These are phyloP conservation scores for Lipotes vexillifer DNA, from an alignment of 2,113 vertebrate genomes.

Conservation along the genomic window DNA sequence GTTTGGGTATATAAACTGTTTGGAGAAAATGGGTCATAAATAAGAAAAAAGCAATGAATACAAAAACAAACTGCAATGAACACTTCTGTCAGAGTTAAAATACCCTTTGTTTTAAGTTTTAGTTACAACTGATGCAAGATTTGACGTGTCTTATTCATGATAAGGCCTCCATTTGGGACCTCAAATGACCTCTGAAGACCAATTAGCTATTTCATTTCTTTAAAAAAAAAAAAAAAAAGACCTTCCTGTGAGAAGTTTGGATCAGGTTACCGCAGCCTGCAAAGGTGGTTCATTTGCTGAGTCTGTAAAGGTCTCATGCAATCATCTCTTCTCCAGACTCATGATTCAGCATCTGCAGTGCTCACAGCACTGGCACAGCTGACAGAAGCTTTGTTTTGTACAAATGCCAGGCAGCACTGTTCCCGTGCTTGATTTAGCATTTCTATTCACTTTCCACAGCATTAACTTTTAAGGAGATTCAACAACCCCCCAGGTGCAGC, in stretches of 20 bases:
- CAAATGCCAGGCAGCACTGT: slow-evolving; percentile 61
- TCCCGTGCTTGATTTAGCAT: slow-evolving; percentile 61
- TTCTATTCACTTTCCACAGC: slow-evolving; percentile 65
- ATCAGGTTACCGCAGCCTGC: slow-evolving; percentile 70
- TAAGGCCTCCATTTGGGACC: slow-evolving; percentile 43
- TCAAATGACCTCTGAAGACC: slow-evolving; percentile 63
- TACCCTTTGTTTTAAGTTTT: slow-evolving; percentile 34
- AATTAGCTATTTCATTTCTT: slow-evolving; percentile 51
- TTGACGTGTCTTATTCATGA: slow-evolving; percentile 12
- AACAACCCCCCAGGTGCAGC: slow-evolving; percentile 24
- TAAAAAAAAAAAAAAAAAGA: slow-evolving; percentile 48
- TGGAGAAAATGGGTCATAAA: slow-evolving; percentile 25
- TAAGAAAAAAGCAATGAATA: neutral
- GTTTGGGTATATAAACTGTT: neutral
- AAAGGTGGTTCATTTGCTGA: slow-evolving; percentile 77
- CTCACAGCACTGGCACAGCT: slow-evolving; percentile 61
- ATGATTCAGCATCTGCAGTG: slow-evolving; percentile 80
- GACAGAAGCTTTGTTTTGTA: slow-evolving; percentile 65
- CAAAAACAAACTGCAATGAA: neutral
- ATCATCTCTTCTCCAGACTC: slow-evolving; percentile 65
- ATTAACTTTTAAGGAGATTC: slow-evolving; percentile 29
- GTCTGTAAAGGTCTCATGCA: slow-evolving; percentile 69
- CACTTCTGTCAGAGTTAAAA: neutral
- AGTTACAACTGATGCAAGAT: neutral
- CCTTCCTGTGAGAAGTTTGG: slow-evolving; percentile 64